Base-by-base conservation (phyloP, 2,113 vertebrate species). In the Ivindomyrus marchei region DNA sequence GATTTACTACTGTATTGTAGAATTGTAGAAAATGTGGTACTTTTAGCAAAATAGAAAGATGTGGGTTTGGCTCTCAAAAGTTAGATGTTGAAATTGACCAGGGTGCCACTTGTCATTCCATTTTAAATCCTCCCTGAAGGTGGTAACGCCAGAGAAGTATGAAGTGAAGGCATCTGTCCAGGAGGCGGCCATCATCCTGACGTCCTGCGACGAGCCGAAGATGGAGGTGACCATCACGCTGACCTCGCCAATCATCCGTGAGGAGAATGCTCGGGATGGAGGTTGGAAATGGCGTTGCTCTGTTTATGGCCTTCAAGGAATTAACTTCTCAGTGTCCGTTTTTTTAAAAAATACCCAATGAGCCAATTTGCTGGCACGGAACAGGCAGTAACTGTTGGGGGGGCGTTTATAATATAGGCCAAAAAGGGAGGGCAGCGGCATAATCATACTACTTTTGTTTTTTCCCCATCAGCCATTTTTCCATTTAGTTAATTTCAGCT, bases 141-240 rank as follows among this genome's bases (percentile, higher is more conserved):
- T 98, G 27, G 98, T 99, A 91, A 97, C 98, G 85, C 97, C 98
- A 89, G 98, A 99, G 93, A 99, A 99, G 93, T 99, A 99, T 0
- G 98, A 99, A 93, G 98, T 99, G 89, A 97, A 96, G 66, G 97
- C 97, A 90, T 98, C 97, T 36, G 42, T 97, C 47, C 93, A 97
- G 93, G 98, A 99, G 94, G 97, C 98, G 3, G 97, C 98, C 90
- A 98, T 99, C 93, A 95, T 99, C 94, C 95, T 99, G 94, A 98
- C 96, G 83, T 99, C 98, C 0, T 95, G 95, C 89, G 94, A 96
- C 90, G 98, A 99, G 91, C 97, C 98, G 90, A 99, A 99, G 97
- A 99, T 99, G 98, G 97, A 98, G 97, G 98, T 99, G 94, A 98
- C 97, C 49, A 98, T 99, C 95, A 99, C 98, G 2, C 92, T 99